Evolutionary conservation across 2,113 vertebrate species (phyloP).

Genomic region (Ramphastos sulfuratus): DNA sequence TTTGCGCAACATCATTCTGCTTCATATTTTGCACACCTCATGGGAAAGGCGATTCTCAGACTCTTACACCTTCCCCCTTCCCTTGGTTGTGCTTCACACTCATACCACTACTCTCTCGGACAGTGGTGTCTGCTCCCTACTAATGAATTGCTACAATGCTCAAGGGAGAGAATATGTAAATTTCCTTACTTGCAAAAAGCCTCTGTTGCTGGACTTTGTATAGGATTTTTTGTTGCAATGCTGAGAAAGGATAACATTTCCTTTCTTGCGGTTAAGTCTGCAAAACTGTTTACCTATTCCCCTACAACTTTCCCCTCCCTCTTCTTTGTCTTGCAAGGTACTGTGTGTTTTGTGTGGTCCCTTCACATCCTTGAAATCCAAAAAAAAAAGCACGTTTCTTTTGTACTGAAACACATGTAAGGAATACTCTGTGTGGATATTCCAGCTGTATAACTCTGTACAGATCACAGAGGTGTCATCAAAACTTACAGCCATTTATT

Average conservation of each 20-base stretch:
- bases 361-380: background rate
- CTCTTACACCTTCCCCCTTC: background rate
- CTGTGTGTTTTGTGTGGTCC: background rate
- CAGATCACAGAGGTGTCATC: background rate
- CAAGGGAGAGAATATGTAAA: background rate
- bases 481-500: background rate
- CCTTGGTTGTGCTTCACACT: background rate
- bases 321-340: background rate
- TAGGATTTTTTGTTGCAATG: background rate
- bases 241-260: constrained; percentile 12
- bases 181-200: background rate
- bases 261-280: background rate
- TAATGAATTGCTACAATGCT: background rate
- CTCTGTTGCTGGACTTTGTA: background rate
- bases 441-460: background rate
- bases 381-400: background rate
- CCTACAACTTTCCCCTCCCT: background rate
- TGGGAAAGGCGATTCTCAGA: background rate
- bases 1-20: background rate
- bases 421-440: background rate
- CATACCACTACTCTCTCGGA: background rate
- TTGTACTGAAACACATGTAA: background rate
- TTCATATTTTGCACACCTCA: background rate
- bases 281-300: background rate
- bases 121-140: background rate